A percentile compares a stretch with the other conserved stretches of the same genome.
phyloP scores from a whole-genome alignment of 2,113 vertebrate genomes.

The Hippocampus mohnikei region DNA sequence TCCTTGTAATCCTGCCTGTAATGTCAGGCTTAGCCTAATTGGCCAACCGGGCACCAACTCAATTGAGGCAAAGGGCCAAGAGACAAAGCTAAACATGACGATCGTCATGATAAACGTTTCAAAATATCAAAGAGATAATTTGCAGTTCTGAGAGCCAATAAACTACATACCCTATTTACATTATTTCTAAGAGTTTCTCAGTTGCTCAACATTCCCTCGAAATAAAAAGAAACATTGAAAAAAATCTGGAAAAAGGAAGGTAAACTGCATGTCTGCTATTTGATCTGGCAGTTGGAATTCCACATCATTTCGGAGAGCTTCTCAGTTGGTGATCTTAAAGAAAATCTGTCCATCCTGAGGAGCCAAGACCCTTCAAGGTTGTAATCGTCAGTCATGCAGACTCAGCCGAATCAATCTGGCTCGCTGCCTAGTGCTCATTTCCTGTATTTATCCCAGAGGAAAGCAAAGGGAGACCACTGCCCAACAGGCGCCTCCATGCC shows the following conservation, averaged over 20 bases:
- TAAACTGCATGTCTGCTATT: slow-evolving; percentile 26
- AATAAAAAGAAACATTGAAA: slow-evolving; percentile 1
- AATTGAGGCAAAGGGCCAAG: slow-evolving; percentile 5
- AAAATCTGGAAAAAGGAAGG: slow-evolving; percentile 5
- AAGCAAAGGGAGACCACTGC: slow-evolving; percentile 53
- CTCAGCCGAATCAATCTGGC: slow-evolving; percentile 53
- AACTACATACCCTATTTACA: slow-evolving; percentile 2
- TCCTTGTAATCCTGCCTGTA: not conserved
- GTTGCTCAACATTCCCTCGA: not conserved
- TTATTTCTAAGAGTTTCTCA: too few relatives aligned
- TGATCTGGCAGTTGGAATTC: slow-evolving; percentile 35
- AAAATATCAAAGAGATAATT: slow-evolving; percentile 35
- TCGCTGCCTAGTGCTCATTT: slow-evolving; percentile 50
- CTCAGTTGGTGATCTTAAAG: slow-evolving; percentile 33
- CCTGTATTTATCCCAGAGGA: slow-evolving; percentile 64
- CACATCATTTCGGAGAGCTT: slow-evolving; percentile 34
- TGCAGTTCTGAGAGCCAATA: slow-evolving; percentile 35
- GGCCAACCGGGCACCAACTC: slow-evolving; percentile 2
- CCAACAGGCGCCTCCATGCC: slow-evolving; percentile 56
- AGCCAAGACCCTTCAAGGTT: slow-evolving; percentile 31
- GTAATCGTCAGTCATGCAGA: slow-evolving; percentile 38
- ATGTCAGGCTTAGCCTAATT: slow-evolving; percentile 33
- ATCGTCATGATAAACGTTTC: slow-evolving; percentile 26
- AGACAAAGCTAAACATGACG: slow-evolving; percentile 34
- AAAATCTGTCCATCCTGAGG: slow-evolving; percentile 31